Base-by-base conservation (phyloP, 2,113 vertebrate genomes). In the Tor tambroides region DNA sequence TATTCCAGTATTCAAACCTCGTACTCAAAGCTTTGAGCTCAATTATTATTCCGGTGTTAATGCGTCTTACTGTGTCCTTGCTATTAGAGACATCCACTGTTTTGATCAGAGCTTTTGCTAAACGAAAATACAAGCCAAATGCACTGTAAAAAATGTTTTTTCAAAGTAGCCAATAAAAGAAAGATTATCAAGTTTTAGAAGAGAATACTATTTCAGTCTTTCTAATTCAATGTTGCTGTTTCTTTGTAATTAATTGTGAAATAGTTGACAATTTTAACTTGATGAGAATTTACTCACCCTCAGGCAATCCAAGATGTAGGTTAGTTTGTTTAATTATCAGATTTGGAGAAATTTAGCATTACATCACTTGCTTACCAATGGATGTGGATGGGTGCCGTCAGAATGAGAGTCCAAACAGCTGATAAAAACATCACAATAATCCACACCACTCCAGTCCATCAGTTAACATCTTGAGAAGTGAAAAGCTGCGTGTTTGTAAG, bases 21-120 rank as follows among this genome's bases (percentile, higher is more conserved):
- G 35, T 72, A 38, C 30, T 11, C 69, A 35, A 71, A 71, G 28
- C 30, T 71, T 72, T 72, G 35, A 72, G 69, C 35, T n/a, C 35
- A 23, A 19, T 72, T 72, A 72, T 41, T 72, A 72, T 72, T 72
- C 69, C 35, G 6, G 69, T 72, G 69, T 72, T 72, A 41, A 72
- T 41, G 32, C 9, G 3, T 21, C 35, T 11, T 23, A 38, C 35
- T 12, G 69, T 41, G 69, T 72, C 69, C 69, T 72, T 72, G 19
- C 10, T 11, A n/a, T 41, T 72, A 41, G 32, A 72, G 21, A 72
- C 19, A 41, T 35, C 41, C 67, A 9, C 32, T 38, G 69, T 23
- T 72, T 69, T 38, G 19, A 72, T 72, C 69, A 23, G 35, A 19
- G 19, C 9, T 21, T 23, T 72, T 72, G 69, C 32, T 10, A 35